Base-by-base conservation (phyloP, 2,113 vertebrate species). In the Cepphus grylle region DNA sequence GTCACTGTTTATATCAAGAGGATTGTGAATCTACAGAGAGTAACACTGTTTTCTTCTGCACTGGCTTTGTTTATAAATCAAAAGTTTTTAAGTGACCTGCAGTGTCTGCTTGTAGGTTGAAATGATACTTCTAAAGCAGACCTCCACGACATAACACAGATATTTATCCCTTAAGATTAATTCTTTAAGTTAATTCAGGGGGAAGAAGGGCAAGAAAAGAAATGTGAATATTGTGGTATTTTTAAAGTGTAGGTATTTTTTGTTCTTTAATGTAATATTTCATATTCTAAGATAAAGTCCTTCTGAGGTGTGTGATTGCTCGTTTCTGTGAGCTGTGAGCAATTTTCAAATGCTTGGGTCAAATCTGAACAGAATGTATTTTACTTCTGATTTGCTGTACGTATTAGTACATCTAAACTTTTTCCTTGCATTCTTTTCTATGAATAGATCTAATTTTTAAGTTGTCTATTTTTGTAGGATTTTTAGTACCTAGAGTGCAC, bases 1-100 rank as follows among this genome's bases (percentile, higher is more conserved):
- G 98, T 98, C 98, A 96, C 98, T 98, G 96, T 98, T 98, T 98
- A 98, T 97, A 97, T 97, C 97, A 97, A 98, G 97, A 98, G 98
- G 94, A 98, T 98, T 98, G 95, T 95, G 98, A 96, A 95, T 98
- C 97, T 98, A 97, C 91, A 96, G 98, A 98, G 97, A 97, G 93
- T 97, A 98, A 97, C 93, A 96, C 65, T 97, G 93, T 98, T 98
- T 98, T 98, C 97, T 97, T 97, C 90, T 97, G 74, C 32, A 73
- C n/a, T 96, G 97, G 88, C 96, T 98, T 98, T 98, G 97, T 98
- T 98, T 98, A 82, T 95, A 97, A 98, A 98, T 98, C 97, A 98
- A 88, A 98, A 98, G 96, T 98, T 98, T 97, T 96, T 91, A 84
- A 97, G 93, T 98, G 97, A 98, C 97, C 96, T 98, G 65, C 86